Evolutionary conservation across 1,140 invertebrate genomes (phyloP), one percentile per base, ranked within the genome.

Genomic region (Drosophila miranda): DNA sequence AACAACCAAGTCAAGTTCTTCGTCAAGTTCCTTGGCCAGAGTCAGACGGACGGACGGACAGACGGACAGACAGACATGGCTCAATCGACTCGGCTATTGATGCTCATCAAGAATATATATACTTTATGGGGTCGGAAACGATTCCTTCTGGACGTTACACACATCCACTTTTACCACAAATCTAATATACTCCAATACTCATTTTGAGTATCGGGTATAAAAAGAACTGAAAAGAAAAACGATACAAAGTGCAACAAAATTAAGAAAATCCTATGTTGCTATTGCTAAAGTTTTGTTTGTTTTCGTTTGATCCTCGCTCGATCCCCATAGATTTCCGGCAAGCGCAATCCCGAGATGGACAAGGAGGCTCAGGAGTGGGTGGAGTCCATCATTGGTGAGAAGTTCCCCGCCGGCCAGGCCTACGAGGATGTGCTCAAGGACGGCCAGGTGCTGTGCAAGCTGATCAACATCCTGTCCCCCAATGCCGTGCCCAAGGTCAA

Each of bases 321-420:
- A 50, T 19, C 14, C 42, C 46, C 9, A 9, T 68, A 98, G 97
- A 94, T 98, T 92, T 95, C 96, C 90, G 94, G 95, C 78, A 98
- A 98, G 93, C 95, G 98, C 75, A 96, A 97, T 91, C 94, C 95
- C 41, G 94, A 96, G 76, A 94, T 96, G 91, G 97, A 99, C 92
- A 94, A 95, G 50, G 96, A 97, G 92, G 95, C 95, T 73, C 95
- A 98, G 90, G 94, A 94, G 90, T 99, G 98, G 98, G 96, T 99
- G 64, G 97, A 98, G 92, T 91, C 93, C 38, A 94, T 99, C 53
- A 93, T 97, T 50, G 96, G 96, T 43, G 95, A 97, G 82, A 95
- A 95, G 91, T 96, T 99, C 92, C 96, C 96, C 66, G 93, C 93
- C 83, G 94, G 94, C 91, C 93, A 94, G 88, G 64, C 88, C 3